Base-by-base conservation (phyloP, 1,140 invertebrate species). In the Drosophila funebris region DNA sequence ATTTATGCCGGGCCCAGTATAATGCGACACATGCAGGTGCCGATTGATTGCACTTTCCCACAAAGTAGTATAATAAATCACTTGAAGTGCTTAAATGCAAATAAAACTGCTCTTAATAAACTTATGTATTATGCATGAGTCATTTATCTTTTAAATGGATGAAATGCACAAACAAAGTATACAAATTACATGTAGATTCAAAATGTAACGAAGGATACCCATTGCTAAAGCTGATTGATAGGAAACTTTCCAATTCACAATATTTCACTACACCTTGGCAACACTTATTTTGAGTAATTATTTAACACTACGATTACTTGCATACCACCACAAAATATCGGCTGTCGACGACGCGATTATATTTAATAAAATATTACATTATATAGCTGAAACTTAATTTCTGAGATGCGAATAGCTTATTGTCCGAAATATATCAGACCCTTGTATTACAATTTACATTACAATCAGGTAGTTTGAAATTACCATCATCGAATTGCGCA, bases 1-100 rank as follows among this genome's bases (percentile, higher is more conserved):
- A 62, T 69, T 62, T 63, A 62, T 69, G 27, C 7, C 33, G 33
- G n/a, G 20, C 27, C 31, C 24, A 33, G 22, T 39, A 11, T 14
- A 22, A 6, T 29, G 43, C 31, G 43, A 2, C 52, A 36, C 36
- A 53, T 67, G 44, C 54, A 41, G 52, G 18, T 33, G 29, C 13
- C 18, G 3, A 54, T 54, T 63, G 36, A 64, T 56, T 66, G 36
- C 53, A 24, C 20, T 58, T 72, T 66, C 18, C 13, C 36, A 29
- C 13, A 41, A 61, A 69, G 18, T 31, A 50, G 29, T 16, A 27
- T 4, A 43, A 52, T 52, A 29, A 48, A 58, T 52, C n/a, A 52
- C 43, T 39, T 29, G 54, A 57, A 50, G 9, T 24, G 31, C 20
- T 44, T 4, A 27, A 27, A 41, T 31, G 22, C 39, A 22, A 27